phyloP scores from a whole-genome alignment of 2,888 invertebrate genomes.

The Agriopis marginaria region DNA sequence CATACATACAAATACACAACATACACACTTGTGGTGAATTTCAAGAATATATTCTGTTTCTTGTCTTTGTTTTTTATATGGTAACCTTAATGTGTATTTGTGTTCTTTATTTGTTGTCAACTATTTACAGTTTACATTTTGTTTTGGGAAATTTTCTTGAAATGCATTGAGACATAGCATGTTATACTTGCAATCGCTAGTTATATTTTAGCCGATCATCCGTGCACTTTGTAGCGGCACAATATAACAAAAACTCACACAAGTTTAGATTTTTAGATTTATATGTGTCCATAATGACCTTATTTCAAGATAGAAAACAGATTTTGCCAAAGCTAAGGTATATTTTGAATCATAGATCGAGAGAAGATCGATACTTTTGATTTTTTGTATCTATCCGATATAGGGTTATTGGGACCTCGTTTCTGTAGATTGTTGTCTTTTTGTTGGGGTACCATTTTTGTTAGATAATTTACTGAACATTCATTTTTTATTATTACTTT shows the following conservation, averaged over 20 bases:
- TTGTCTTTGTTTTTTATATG: slow-evolving; percentile 31
- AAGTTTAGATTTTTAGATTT: slow-evolving; percentile 24
- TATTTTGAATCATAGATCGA: neutral
- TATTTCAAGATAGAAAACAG: slow-evolving; percentile 4
- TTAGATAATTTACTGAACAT: slow-evolving; percentile 12
- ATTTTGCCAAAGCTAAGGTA: neutral
- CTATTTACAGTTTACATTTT: slow-evolving; percentile 33
- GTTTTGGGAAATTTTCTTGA: slow-evolving; percentile 54
- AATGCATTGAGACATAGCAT: slow-evolving; percentile 63
- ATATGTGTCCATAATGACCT: slow-evolving; percentile 10
- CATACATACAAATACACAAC: slow-evolving; percentile 57
- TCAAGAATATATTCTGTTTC: slow-evolving; percentile 54
- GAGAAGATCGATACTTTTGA: neutral
- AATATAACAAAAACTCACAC: slow-evolving; percentile 39
- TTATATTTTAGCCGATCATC: slow-evolving; percentile 30
- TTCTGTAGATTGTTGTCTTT: slow-evolving; percentile 8
- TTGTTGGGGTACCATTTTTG: slow-evolving; percentile 26
- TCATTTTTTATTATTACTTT: slow-evolving; percentile 37
- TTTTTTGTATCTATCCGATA: neutral
- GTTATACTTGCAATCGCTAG: slow-evolving; percentile 56
- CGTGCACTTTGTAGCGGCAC: slow-evolving; percentile 34
- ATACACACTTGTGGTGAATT: slow-evolving; percentile 59
- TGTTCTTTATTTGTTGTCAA: slow-evolving; percentile 34
- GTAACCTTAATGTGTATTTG: slow-evolving; percentile 25
- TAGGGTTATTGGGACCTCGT: slow-evolving; percentile 11